A percentile compares a stretch with the other conserved stretches of the same genome.
Evolutionary conservation across 1,140 invertebrate genomes (phyloP).

Genomic region (Eumaeus atala): DNA sequence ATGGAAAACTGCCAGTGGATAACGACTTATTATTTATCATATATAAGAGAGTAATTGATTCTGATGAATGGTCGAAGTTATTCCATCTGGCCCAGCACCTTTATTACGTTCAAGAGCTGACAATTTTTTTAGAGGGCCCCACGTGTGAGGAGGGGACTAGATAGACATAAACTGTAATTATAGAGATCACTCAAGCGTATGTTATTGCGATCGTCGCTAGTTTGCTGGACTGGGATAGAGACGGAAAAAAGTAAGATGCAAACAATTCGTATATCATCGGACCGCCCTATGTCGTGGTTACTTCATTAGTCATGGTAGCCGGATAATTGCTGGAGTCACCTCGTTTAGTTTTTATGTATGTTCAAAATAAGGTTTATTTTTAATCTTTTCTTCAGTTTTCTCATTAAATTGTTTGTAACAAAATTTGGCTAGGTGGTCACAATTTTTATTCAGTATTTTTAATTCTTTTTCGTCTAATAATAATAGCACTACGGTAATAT

Average conservation of each 20-base stretch:
- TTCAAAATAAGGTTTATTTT: too few relatives aligned
- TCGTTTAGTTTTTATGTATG: slow-evolving; percentile 23
- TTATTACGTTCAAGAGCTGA: too few relatives aligned
- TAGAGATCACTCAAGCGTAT: background rate
- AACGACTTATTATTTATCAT: slow-evolving; percentile 30
- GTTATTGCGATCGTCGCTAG: slow-evolving; percentile 5
- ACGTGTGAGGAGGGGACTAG: too few relatives aligned
- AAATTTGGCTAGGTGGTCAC: too few relatives aligned
- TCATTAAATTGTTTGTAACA: too few relatives aligned
- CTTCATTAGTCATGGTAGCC: slow-evolving; percentile 17
- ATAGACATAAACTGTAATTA: background rate
- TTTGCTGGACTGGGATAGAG: background rate
- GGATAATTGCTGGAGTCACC: slow-evolving; percentile 20
- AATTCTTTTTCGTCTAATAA: too few relatives aligned
- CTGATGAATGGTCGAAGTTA: too few relatives aligned
- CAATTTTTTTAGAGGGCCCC: too few relatives aligned
- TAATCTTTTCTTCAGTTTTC: too few relatives aligned
- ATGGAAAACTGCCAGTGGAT: slow-evolving; percentile 20
- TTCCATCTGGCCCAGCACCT: too few relatives aligned
- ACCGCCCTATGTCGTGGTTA: slow-evolving; percentile 6
- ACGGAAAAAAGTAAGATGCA: slow-evolving; percentile 23
- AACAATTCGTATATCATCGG: slow-evolving; percentile 26
- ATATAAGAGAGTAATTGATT: slow-evolving; percentile 8
- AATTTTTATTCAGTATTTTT: too few relatives aligned
- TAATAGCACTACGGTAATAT: too few relatives aligned